Base-by-base conservation (phyloP, 2,888 invertebrate species). In the Watsonalla cultraria region DNA sequence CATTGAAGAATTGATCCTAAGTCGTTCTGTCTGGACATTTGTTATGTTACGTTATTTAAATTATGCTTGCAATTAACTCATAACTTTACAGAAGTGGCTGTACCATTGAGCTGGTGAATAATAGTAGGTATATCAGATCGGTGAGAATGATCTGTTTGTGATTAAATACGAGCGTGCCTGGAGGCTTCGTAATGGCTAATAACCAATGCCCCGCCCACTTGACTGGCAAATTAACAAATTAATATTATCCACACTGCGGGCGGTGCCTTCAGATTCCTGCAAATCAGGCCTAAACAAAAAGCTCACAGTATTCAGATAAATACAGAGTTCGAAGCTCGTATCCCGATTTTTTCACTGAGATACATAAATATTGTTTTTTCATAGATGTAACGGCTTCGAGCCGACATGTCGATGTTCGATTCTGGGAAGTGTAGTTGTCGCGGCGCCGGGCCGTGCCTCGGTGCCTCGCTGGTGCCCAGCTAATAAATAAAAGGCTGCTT, bases 311-410 rank as follows among this genome's bases (percentile, higher is more conserved):
- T 77, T 80, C 76, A 84, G 82, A 87, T 84, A 87, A 86, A 85
- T 86, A 82, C 80, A 74, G 74, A 35, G n/a, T 64, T 76, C 73
- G 82, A 75, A 82, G n/a, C 65, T 76, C 73, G 82, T 75, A 82
- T 82, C 84, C 86, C 81, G 77, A 80, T 82, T 90, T 90, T 90
- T 89, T 89, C 83, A 73, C 78, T 79, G 77, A 84, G 90, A 88
- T 90, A 90, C 90, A 89, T 90, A 90, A 90, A 90, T 90, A 89
- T 88, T 76, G 82, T 87, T 90, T 90, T 89, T 90, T 88, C 83
- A 72, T 76, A 76, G 79, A 82, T 74, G 83, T 88, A 88, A 90
- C 88, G 87, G 87, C 86, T 85, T 79, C 71, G 80, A 73, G 80
- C 82, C 83, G 88, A 80, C 87, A 76, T 84, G 80, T 80, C 80